Base-by-base conservation (phyloP, 1,140 invertebrate genomes). In the Cotesia chilonis region DNA sequence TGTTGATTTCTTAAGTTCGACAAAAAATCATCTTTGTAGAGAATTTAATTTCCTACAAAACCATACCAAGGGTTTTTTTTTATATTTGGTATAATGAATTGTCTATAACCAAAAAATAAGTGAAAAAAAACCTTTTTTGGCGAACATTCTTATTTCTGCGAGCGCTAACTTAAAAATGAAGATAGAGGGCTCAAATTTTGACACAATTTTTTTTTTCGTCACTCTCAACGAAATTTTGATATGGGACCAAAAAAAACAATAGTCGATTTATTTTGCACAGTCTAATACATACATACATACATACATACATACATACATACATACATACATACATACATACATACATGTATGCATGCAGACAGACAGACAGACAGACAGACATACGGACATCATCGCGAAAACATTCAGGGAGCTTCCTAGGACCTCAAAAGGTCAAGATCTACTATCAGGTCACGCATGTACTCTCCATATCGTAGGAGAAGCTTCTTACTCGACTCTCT, bases 1-100 rank as follows among this genome's bases (percentile, higher is more conserved):
- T 36, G 66, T 68, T 36, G 9, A 68, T 35, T 60, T 10, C 36
- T 60, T 60, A 35, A 60, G 20, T 60, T 60, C 59, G 59, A 60
- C 9, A 20, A 60, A 60, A 35, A 35, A 60, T 60, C 1, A 36
- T 60, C 5, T 60, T 36, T 28, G 59, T 28, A 60, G 28, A 35
- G 59, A 60, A 60, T 28, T 60, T 60, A 20, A 60, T 60, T 60
- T 10, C 28, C 17, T 60, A 35, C 59, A 60, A 36, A 60, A 60
- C 59, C 28, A 60, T 60, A 35, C 59, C 59, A 20, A 60, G 6
- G 59, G 28, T 60, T 60, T 60, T 60, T 60, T 14, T 60, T 60
- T 36, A 28, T 60, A 60, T 60, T 60, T 35, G 14, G 59, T 60
- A 60, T 12, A 60, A 6, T 60, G 2, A 35, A 36, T 60, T 60